phyloP scores from a whole-genome alignment of 2,797 vertebrate genomes.

The Nyctalus aviator region DNA sequence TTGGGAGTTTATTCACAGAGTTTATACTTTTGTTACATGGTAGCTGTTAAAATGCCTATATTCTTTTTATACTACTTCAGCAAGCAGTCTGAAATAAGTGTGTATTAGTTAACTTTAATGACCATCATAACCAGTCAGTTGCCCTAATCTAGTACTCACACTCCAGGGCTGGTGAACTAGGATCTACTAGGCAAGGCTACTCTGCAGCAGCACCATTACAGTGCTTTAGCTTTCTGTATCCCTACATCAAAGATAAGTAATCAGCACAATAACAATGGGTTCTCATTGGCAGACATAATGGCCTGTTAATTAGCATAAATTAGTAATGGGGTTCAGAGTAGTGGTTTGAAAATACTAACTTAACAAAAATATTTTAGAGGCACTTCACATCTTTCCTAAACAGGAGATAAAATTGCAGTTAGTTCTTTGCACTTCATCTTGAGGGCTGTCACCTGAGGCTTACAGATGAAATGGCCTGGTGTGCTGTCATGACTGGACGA shows the following conservation, averaged over 20 bases:
- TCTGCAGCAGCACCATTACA: constrained; percentile 16
- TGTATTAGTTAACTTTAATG: constrained; percentile 53
- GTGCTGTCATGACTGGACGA: not conserved
- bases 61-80: constrained; percentile 59
- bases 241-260: constrained; percentile 59
- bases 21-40: not conserved
- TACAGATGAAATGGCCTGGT: not conserved
- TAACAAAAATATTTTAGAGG: constrained; percentile 44
- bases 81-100: constrained; percentile 29
- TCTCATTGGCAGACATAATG: constrained; percentile 62
- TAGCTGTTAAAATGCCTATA: constrained; percentile 25
- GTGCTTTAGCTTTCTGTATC: constrained; percentile 55
- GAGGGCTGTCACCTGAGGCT: not conserved
- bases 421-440: not conserved
- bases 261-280: constrained; percentile 55
- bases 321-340: constrained; percentile 10
- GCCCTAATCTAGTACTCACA: constrained; percentile 57
- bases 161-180: constrained; percentile 33
- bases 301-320: constrained; percentile 51
- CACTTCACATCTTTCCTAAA: not conserved
- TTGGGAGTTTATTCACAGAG: constrained; percentile 20
- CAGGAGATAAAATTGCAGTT: not conserved
- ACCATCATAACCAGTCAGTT: constrained; percentile 3
- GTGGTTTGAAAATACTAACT: constrained; percentile 53
- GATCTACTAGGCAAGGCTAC: constrained; percentile 63